Evolutionary conservation across 2,797 vertebrate species (phyloP).

Genomic region (Brachymystax lenok): DNA sequence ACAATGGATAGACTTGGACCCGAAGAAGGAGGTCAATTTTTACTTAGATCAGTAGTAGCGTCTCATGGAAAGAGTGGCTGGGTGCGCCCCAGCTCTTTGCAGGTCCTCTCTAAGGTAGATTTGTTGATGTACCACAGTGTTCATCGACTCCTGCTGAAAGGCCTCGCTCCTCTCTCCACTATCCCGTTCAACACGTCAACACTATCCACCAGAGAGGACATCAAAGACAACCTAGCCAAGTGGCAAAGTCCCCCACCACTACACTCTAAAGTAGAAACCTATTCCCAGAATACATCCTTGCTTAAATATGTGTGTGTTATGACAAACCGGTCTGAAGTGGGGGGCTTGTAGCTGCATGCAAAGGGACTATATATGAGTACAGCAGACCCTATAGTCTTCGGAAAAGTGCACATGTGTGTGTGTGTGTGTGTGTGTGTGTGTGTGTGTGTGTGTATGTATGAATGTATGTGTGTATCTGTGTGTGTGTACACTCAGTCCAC

Average conservation of each 20-base stretch:
- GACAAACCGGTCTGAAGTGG: not conserved
- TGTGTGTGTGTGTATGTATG: too few relatives aligned
- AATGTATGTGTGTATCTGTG: too few relatives aligned
- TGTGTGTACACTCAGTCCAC: conserved; percentile 38
- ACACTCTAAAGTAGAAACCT: not conserved
- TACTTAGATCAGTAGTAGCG: not conserved
- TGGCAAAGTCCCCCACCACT: not conserved
- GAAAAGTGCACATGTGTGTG: not conserved
- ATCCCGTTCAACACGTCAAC: not conserved
- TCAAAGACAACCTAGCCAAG: not conserved
- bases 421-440: too few relatives aligned
- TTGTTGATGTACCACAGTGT: not conserved
- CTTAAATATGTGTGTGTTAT: not conserved
- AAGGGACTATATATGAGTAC: not conserved
- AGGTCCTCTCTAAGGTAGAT: not conserved
- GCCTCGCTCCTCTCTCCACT: not conserved
- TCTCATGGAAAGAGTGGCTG: not conserved
- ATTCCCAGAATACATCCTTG: not conserved
- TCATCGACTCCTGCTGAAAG: not conserved
- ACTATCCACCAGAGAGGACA: not conserved
- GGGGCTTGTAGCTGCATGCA: not conserved
- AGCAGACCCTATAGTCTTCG: not conserved
- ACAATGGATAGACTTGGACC: too few relatives aligned
- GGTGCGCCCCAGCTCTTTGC: not conserved
- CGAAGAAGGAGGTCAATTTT: not conserved